Conservation (phyloP, 2,888 invertebrate species). For the Drosophila emarginata region DNA sequence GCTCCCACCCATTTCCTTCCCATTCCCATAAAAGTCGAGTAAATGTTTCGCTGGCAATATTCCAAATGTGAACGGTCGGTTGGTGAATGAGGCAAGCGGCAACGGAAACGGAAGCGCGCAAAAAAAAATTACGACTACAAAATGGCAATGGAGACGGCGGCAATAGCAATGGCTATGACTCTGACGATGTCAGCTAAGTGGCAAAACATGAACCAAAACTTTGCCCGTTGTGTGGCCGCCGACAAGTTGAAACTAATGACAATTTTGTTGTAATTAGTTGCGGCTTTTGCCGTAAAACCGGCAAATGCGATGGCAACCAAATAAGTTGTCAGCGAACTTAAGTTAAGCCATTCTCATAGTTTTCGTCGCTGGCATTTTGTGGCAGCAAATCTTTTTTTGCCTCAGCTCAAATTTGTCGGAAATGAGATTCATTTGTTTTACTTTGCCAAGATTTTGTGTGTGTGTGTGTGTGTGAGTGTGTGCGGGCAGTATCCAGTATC, state of each 20-base stretch:
- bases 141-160: slow-evolving; percentile 50
- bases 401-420: slow-evolving; percentile 64
- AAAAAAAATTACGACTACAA: slow-evolving; percentile 50
- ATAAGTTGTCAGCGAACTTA: slow-evolving; percentile 74
- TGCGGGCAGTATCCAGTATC: no score
- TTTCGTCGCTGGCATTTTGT: slow-evolving; percentile 61
- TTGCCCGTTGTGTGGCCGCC: slow-evolving; percentile 69
- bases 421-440: slow-evolving; percentile 75
- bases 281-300: slow-evolving; percentile 57
- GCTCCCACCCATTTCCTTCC: slow-evolving; percentile 14
- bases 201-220: slow-evolving; percentile 75
- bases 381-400: slow-evolving; percentile 62
- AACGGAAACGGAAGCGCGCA: slow-evolving; percentile 68
- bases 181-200: slow-evolving; percentile 55
- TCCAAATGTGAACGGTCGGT: slow-evolving; percentile 19
- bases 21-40: slow-evolving; percentile 61
- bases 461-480: slow-evolving; percentile 10
- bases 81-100: slow-evolving; percentile 26
- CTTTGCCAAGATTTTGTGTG: slow-evolving; percentile 37
- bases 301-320: slow-evolving; percentile 55
- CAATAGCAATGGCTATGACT: background rate
- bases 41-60: slow-evolving; percentile 57
- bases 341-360: slow-evolving; percentile 74
- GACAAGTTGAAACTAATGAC: slow-evolving; percentile 77
- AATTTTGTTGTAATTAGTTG: slow-evolving; percentile 78